Evolutionary conservation across 2,888 invertebrate species (phyloP).

Genomic region (Phengaris arion): DNA sequence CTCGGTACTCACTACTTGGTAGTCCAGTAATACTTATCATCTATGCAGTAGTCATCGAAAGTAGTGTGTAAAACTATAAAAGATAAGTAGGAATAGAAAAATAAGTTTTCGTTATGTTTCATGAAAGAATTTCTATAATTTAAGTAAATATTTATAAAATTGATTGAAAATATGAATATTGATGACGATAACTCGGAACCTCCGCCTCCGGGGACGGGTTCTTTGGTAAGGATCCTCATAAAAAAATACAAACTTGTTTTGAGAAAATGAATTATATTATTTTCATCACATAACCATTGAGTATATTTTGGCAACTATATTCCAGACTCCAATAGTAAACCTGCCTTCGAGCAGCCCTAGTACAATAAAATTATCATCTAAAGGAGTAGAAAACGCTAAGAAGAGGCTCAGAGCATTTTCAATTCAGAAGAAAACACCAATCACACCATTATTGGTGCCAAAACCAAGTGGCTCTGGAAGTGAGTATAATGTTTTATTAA

Average conservation of each 20-base stretch:
- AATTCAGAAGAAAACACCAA: conserved; percentile 68
- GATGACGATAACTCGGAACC: conserved; percentile 8
- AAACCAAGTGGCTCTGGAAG: conserved; percentile 54
- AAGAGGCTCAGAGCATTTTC: conserved; percentile 72
- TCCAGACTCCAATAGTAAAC: conserved; percentile 25
- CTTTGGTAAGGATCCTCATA: neutral
- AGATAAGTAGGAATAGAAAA: too few species aligned
- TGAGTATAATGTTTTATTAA: conserved; percentile 43
- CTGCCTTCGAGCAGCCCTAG: conserved; percentile 32
- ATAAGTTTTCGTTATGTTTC: neutral
- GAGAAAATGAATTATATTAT: too few species aligned
- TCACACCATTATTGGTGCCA: conserved; percentile 50
- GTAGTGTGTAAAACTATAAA: too few species aligned
- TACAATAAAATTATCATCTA: conserved; percentile 41
- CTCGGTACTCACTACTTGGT: too few species aligned
- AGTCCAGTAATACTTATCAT: too few species aligned
- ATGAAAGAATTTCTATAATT: too few species aligned
- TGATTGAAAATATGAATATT: neutral
- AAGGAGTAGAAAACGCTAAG: conserved; percentile 71
- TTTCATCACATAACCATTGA: too few species aligned
- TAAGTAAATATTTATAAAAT: neutral
- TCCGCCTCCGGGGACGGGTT: neutral
- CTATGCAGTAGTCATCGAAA: too few species aligned
- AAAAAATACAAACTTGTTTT: neutral
- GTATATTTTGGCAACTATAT: neutral